Base-by-base conservation (phyloP, 2,113 vertebrate species). In the Phoenicopterus ruber region DNA sequence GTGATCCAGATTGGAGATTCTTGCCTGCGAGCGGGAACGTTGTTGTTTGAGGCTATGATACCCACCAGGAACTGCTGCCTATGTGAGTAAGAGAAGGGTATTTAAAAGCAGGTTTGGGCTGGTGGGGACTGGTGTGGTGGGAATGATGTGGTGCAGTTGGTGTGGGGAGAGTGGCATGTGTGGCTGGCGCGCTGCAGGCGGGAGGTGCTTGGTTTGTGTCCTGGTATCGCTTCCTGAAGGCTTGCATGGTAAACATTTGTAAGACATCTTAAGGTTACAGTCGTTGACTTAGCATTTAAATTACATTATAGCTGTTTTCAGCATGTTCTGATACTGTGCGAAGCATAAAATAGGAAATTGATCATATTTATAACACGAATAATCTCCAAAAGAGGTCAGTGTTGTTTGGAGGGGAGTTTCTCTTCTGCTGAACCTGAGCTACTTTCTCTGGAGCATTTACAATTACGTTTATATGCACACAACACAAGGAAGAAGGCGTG, bases 121-220 rank as follows among this genome's bases (percentile, higher is more conserved):
- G 22, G 9, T 77, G 34, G 20, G 7, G 18, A 7, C 38, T 69
- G 47, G 40, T 40, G 25, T 71, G 49, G 14, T 42, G 47, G 26
- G 25, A 49, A 22, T 31, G 47, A 55, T 44, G 21, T 32, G 16
- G 31, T 49, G 24, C 13, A 49, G 12, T 26, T 49, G 19, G 13
- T 47, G 26, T 24, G 32, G 59, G 40, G n/a, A 84, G 71, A 22
- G 44, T 26, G 9, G 11, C 19, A 4, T 6, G 11, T 14, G 10
- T 62, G 59, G 16, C 17, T 66, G 49, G 18, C 0, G 0, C 3
- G 42, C 47, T 63, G 44, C 26, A 18, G n/a, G 46, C 2, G 3
- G 42, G 36, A 83, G 21, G 21, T 29, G 80, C 17, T n/a, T 72
- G 15, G 17, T 40, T 94, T 82, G 14, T 67, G 38, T 46, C 81